Percentiles rank a stretch among this genome's conserved stretches.
Conservation (phyloP, 2,797 vertebrate genomes). For the Eulemur coronatus region DNA sequence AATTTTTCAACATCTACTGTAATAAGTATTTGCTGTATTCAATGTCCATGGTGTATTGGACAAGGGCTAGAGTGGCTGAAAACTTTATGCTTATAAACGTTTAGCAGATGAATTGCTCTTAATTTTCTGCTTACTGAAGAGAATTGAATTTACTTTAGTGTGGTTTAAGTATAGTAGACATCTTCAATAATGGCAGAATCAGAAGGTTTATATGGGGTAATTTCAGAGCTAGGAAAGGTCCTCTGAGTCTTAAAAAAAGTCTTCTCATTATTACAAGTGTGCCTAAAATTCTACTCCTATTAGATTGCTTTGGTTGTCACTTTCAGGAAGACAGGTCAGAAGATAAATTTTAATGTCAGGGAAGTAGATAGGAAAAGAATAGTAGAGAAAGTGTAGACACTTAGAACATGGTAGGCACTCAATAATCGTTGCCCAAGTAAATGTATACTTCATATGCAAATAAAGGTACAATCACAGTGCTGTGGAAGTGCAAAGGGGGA, state of each 20-base stretch:
- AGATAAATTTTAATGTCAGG: neutral
- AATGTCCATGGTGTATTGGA: neutral
- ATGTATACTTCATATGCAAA: neutral
- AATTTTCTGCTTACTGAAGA: slow-evolving; percentile 40
- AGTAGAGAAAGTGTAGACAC: neutral
- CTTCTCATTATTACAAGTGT: neutral
- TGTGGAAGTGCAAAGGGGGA: neutral
- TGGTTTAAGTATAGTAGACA: neutral
- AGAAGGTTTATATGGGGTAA: neutral
- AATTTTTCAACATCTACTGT: neutral
- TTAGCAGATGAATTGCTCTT: neutral
- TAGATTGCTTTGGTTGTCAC: neutral
- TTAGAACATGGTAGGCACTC: neutral
- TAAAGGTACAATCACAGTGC: neutral
- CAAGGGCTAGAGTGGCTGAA: neutral
- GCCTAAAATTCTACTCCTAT: neutral
- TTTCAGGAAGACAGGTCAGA: neutral
- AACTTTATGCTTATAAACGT: slow-evolving; percentile 7
- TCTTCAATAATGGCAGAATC: slow-evolving; percentile 16
- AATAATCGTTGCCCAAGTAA: neutral
- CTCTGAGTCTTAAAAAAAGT: neutral
- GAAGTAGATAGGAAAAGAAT: neutral
- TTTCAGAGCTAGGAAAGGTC: neutral
- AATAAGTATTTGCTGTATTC: neutral
- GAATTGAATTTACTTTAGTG: slow-evolving; percentile 17